Conservation (phyloP, 2,797 vertebrate genomes). For the Pogoniulus pusillus region DNA sequence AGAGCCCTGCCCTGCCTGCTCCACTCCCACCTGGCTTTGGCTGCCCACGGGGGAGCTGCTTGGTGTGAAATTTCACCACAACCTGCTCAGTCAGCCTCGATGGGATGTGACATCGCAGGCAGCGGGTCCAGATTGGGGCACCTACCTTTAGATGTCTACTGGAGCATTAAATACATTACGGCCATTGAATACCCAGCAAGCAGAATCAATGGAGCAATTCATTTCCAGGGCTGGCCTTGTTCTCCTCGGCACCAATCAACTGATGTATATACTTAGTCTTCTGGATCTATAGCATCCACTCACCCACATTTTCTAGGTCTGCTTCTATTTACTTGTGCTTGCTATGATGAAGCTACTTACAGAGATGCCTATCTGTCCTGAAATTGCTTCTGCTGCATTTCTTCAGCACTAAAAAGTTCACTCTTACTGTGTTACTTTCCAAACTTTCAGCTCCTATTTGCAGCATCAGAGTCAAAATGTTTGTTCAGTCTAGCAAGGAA, state of each 20-base stretch:
- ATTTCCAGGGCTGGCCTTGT: neutral
- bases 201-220: neutral
- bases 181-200: neutral
- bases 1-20: neutral
- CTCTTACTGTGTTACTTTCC: neutral
- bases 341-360: neutral
- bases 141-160: neutral
- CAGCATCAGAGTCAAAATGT: neutral
- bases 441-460: neutral
- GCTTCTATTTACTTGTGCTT: neutral
- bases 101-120: neutral
- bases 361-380: neutral
- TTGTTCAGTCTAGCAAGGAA: neutral
- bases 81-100: neutral
- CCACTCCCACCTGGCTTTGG: neutral
- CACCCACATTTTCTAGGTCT: neutral
- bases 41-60: neutral
- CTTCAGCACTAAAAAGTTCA: neutral
- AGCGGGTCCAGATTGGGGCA: accelerated
- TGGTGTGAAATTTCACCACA: neutral
- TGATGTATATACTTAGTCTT: too few relatives aligned
- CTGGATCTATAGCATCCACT: neutral
- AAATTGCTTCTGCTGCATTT: neutral
- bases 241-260: neutral
- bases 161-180: neutral